Percentiles rank a stretch among this genome's conserved stretches.
Evolutionary conservation across 2,113 vertebrate genomes (phyloP).

Genomic region (Urocynchramus pylzowi): DNA sequence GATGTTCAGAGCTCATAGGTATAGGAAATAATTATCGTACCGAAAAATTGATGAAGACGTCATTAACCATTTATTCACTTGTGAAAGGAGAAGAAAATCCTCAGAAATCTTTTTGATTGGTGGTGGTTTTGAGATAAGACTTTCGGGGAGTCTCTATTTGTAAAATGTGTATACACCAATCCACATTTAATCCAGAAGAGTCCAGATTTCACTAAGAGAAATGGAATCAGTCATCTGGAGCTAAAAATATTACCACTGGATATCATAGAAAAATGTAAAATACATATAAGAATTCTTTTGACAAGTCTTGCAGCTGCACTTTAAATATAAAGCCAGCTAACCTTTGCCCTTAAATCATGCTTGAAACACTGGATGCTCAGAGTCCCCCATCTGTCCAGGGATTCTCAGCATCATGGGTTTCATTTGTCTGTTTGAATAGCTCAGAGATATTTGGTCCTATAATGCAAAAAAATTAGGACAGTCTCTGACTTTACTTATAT

Average conservation of each 20-base stretch:
- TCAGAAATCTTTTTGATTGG: not conserved
- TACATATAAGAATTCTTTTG: not conserved
- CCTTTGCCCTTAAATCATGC: not conserved
- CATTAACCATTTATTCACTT: not conserved
- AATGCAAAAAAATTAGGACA: not conserved
- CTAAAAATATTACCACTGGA: not conserved
- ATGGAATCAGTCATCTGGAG: not conserved
- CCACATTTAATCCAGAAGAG: rapidly evolving
- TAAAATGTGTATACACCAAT: not conserved
- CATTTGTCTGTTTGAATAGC: not conserved
- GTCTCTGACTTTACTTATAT: not conserved
- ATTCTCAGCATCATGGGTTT: not conserved
- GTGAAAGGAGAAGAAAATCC: not conserved
- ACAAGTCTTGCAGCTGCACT: not conserved
- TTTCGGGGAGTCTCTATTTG: not conserved
- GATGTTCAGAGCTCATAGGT: not conserved
- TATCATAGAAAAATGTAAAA: not conserved
- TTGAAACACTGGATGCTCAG: not conserved
- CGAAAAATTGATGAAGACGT: not conserved
- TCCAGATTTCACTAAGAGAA: not conserved
- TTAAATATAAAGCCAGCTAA: not conserved
- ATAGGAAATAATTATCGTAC: not conserved
- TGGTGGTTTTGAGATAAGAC: not conserved
- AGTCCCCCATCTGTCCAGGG: rapidly evolving
- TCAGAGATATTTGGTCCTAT: not conserved